Base-by-base conservation (phyloP, 2,113 vertebrate species). In the Centropus unirufus region DNA sequence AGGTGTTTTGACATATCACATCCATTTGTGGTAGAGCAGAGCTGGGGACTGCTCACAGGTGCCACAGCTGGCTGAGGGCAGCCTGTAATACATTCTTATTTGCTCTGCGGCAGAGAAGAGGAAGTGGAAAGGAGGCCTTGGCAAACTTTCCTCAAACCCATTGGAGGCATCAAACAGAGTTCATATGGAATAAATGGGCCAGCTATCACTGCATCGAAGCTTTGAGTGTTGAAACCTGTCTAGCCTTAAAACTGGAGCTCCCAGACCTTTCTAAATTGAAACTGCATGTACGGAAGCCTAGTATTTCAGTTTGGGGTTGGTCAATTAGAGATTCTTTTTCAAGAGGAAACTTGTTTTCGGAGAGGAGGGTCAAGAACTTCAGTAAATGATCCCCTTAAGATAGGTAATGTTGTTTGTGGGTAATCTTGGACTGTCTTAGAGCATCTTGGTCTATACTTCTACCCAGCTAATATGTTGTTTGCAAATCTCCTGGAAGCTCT, bases 31-130 rank as follows among this genome's bases (percentile, higher is more conserved):
- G 49, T 52, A 76, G 36, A 80, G 47, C 39, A 79, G 93, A 79
- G 42, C 61, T 51, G 59, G 32, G 30, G 54, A 83, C 24, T 76
- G 58, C 40, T 73, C 77, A 54, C 4, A 72, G 67, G 87, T 46
- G 14, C 70, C 69, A 62, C 0, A 0, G 70, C 69, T 82, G 19
- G n/a, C 40, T 0, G 0, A 74, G 44, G 30, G 64, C 64, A 81
- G 57, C 10, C n/a, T 82, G 69, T 58, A 32, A n/a, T 66, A 42
- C 2, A 4, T 66, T 73, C 58, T 95, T 26, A 8, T 70, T 80
- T 83, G 44, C 34, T 87, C 29, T 62, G 63, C 16, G 42, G 24
- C 47, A 87, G 44, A 72, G 40, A 72, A n/a, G 74, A 89, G 49
- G 58, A 83, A 62, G 54, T 73, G 40, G 29, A 89, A 95, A 80